Percentiles rank a stretch among this genome's conserved stretches.
Conservation (phyloP, 2,113 vertebrate species). For the Rhinogobius similis region DNA sequence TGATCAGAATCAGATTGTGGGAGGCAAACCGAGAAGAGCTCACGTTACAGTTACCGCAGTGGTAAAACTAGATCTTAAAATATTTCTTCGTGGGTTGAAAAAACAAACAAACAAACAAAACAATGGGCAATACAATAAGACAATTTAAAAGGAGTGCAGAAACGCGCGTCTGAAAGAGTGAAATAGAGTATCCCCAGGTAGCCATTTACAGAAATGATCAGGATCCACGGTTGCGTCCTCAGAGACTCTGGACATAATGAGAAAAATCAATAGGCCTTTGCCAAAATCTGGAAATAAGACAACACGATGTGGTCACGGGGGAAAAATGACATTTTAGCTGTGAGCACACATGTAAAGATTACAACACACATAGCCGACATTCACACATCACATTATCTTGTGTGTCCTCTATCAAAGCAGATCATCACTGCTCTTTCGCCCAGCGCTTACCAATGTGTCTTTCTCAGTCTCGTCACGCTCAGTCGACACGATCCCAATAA, state of each 20-base stretch:
- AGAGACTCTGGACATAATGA: not conserved
- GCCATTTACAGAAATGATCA: constrained; percentile 11
- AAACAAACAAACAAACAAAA: too few species aligned
- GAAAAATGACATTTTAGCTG: not conserved
- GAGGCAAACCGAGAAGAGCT: constrained; percentile 8
- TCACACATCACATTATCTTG: constrained; percentile 2
- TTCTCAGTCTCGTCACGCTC: constrained; percentile 19
- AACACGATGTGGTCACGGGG: not conserved
- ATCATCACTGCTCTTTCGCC: not conserved
- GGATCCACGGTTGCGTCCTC: not conserved
- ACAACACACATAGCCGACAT: not conserved
- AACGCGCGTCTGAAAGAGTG: not conserved
- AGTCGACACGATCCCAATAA: not conserved
- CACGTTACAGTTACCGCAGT: constrained; percentile 50
- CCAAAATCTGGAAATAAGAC: not conserved
- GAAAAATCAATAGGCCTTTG: not conserved
- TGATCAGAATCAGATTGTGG: not conserved
- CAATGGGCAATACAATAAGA: not conserved
- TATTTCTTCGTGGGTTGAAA: not conserved
- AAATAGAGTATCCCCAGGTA: constrained; percentile 13
- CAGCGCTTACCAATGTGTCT: constrained; percentile 47
- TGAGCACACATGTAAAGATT: not conserved
- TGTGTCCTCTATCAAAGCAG: constrained; percentile 17
- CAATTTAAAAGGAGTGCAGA: not conserved
- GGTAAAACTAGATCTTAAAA: constrained; percentile 18